phyloP scores from a whole-genome alignment of 2,888 invertebrate species.

The Drosophila nigricruria region DNA sequence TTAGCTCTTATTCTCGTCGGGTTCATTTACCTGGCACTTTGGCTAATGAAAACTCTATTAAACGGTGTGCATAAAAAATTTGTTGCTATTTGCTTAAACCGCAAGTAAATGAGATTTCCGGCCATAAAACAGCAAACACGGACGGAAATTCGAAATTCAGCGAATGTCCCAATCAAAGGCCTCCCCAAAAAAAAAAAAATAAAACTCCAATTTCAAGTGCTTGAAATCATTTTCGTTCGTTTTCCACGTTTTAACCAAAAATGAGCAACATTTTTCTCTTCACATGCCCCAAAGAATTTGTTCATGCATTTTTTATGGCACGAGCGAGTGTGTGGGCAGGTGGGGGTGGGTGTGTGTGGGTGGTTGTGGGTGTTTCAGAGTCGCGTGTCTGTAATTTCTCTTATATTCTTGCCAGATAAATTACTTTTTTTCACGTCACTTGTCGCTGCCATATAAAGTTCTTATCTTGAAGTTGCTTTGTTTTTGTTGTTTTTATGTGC shows the following conservation, averaged over 20 bases:
- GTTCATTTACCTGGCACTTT: constrained; percentile 15
- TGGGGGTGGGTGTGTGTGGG: constrained; percentile 8
- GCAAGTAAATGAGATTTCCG: constrained; percentile 59
- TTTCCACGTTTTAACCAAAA: constrained; percentile 42
- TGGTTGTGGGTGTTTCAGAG: constrained; percentile 18
- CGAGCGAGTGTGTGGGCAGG: neutral
- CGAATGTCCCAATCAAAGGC: constrained; percentile 27
- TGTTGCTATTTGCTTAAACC: constrained; percentile 36
- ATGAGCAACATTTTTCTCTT: constrained; percentile 56
- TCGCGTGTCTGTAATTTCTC: constrained; percentile 57
- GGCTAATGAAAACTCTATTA: constrained; percentile 42
- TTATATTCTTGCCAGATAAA: constrained; percentile 50
- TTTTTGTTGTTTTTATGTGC: constrained; percentile 23
- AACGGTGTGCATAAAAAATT: constrained; percentile 12
- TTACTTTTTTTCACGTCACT: constrained; percentile 69
- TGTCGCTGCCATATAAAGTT: constrained; percentile 58
- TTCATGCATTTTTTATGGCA: constrained; percentile 71
- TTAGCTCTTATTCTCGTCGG: neutral
- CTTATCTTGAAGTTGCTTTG: constrained; percentile 42
- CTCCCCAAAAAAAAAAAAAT: constrained; percentile 3
- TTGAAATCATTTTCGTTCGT: constrained; percentile 11
- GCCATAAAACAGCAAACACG: constrained; percentile 50
- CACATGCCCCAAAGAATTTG: constrained; percentile 49
- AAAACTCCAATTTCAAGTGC: constrained; percentile 20
- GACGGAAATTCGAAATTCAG: constrained; percentile 36